phyloP scores from a whole-genome alignment of 2,797 vertebrate species.

The Channa striata region DNA sequence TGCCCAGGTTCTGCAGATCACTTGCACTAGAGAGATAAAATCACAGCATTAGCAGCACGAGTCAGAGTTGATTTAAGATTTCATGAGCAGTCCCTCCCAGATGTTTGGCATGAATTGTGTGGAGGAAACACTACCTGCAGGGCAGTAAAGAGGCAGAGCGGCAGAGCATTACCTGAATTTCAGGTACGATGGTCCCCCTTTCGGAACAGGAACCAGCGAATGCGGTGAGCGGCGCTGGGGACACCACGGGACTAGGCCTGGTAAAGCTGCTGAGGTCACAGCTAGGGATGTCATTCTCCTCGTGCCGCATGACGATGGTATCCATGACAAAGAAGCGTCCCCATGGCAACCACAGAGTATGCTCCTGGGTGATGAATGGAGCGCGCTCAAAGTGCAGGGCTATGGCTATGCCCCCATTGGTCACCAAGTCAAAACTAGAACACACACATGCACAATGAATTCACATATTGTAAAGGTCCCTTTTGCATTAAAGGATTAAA shows the following conservation, averaged over 20 bases:
- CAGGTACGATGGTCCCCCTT: slow-evolving; percentile 93
- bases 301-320: slow-evolving; percentile 96
- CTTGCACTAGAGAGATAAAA: slow-evolving; percentile 79
- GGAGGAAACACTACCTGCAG: slow-evolving; percentile 45
- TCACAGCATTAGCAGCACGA: slow-evolving; percentile 70
- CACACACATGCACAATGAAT: slow-evolving; percentile 35
- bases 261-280: slow-evolving; percentile 97
- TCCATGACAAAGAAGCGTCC: slow-evolving; percentile 99
- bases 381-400: slow-evolving; percentile 94
- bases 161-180: slow-evolving; percentile 91
- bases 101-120: slow-evolving; percentile 63
- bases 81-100: slow-evolving; percentile 68
- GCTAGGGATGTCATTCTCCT: slow-evolving; percentile 98
- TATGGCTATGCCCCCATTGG: slow-evolving; percentile 93
- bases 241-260: slow-evolving; percentile 91
- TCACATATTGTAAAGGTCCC: slow-evolving; percentile 18
- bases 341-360: slow-evolving; percentile 97
- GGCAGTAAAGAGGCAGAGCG: background rate
- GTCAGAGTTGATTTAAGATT: slow-evolving; percentile 64
- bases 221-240: slow-evolving; percentile 92
- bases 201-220: slow-evolving; percentile 93
- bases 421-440: slow-evolving; percentile 96
- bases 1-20: slow-evolving; percentile 67
- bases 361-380: slow-evolving; percentile 98
- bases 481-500: slow-evolving; percentile 43